Evolutionary conservation across 2,113 vertebrate genomes (phyloP), one percentile per base, ranked within the genome.

Genomic region (Copsychus sechellarum): DNA sequence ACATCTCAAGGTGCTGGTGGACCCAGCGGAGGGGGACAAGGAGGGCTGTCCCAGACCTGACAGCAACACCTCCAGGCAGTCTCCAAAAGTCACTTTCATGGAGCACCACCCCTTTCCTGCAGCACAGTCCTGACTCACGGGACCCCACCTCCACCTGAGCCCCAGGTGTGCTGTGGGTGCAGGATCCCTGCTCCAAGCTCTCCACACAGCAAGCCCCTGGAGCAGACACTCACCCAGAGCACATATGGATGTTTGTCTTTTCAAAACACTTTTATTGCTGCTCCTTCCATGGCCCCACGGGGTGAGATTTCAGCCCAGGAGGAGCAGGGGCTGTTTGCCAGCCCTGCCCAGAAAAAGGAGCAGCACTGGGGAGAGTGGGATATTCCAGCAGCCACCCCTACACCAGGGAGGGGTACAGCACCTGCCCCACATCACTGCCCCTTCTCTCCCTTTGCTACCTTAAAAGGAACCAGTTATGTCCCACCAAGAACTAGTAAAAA

Each of bases 201-300:
- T 0, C 4, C 1, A 6, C 66, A 36, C 58, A 38, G 33, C 16
- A 2, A 56, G 11, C 6, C 18, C 53, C 40, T 20, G 1, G 21
- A 77, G 67, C 64, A 58, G 25, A 21, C 19, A 4, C 18, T 33
- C 36, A 45, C 25, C 50, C 48, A 26, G 53, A 73, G 58, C 15
- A 67, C 5, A 8, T 1, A 14, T 0, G 18, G 13, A 2, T 56
- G 6, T 12, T 48, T 53, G 45, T 51, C n/a, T 31, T 76, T 74
- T 85, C 24, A 26, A 65, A 65, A 76, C 24, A 5, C 22, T 91
- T 70, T 42, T 29, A 54, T 76, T 82, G 33, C 31, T 25, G 34
- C 33, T 92, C 40, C 77, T 81, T 88, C 48, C 64, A 28, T 18
- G n/a, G 47, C 51, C 16, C 50, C 20, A 1, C 3, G 12, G 28